Evolutionary conservation across 2,888 invertebrate species (phyloP).

Genomic region (Tromatobia lineatoria): DNA sequence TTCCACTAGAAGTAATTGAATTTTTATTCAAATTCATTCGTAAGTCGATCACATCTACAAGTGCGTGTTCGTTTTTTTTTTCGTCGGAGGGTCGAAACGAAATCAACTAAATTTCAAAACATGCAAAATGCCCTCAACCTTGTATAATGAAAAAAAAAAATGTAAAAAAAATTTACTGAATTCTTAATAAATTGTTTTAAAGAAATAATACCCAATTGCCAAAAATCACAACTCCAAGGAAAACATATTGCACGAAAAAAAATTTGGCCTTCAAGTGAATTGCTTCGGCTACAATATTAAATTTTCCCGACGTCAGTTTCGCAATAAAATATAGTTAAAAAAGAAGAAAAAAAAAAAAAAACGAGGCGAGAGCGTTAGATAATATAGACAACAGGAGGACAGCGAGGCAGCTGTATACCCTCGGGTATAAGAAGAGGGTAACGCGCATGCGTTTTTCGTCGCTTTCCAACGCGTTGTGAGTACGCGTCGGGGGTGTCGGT

Average conservation of each 20-base stretch:
- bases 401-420: background rate
- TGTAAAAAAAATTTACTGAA: background rate
- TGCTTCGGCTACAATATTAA: background rate
- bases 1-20: background rate
- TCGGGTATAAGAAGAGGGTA: conserved; percentile 27
- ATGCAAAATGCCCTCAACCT: background rate
- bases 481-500: conserved; percentile 22
- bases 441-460: conserved; percentile 66
- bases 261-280: background rate
- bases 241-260: background rate
- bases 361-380: conserved; percentile 10
- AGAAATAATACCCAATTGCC: background rate
- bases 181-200: background rate
- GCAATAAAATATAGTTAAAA: conserved; percentile 21
- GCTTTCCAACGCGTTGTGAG: conserved; percentile 25
- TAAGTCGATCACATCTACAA: background rate
- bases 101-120: background rate
- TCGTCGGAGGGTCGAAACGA: background rate
- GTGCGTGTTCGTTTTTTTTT: background rate
- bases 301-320: background rate
- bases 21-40: conserved; percentile 22
- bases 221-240: background rate
- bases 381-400: conserved; percentile 9
- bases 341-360: conserved; percentile 2
- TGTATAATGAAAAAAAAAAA: background rate